Conservation (phyloP, 2,797 vertebrate genomes). For the Okamejei kenojei region DNA sequence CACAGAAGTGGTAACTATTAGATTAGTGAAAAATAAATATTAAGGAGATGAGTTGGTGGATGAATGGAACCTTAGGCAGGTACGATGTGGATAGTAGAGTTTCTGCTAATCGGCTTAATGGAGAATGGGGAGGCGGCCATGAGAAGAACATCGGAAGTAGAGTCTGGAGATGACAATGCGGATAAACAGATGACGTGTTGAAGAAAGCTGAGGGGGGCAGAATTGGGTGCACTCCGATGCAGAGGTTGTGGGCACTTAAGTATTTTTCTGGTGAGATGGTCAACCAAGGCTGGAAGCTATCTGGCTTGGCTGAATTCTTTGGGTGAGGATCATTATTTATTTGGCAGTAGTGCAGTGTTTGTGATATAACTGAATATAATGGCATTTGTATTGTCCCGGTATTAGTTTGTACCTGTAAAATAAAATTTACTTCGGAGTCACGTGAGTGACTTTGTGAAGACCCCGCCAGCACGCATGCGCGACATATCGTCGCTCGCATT, state of each 20-base stretch:
- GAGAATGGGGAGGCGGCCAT: background rate
- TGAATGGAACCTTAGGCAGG: background rate
- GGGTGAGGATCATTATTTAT: background rate
- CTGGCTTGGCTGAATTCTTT: background rate
- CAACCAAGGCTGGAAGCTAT: background rate
- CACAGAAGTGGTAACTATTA: background rate
- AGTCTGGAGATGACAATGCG: background rate
- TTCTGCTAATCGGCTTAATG: background rate
- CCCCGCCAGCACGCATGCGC: no score
- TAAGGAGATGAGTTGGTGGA: background rate
- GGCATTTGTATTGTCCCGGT: background rate
- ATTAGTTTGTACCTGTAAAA: background rate
- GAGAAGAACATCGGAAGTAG: background rate
- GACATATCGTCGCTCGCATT: no score
- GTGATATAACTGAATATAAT: background rate
- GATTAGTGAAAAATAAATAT: no score
- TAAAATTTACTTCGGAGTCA: no score
- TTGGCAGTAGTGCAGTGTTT: background rate
- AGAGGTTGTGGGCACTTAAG: background rate
- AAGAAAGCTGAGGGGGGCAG: no score
- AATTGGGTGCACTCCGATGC: no score
- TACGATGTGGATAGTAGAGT: background rate
- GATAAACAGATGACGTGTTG: no score
- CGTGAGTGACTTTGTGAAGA: no score
- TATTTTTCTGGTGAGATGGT: background rate